These are phyloP conservation scores for Struthio camelus DNA, from an alignment of 2,113 vertebrate species.

Conservation along the genomic window DNA sequence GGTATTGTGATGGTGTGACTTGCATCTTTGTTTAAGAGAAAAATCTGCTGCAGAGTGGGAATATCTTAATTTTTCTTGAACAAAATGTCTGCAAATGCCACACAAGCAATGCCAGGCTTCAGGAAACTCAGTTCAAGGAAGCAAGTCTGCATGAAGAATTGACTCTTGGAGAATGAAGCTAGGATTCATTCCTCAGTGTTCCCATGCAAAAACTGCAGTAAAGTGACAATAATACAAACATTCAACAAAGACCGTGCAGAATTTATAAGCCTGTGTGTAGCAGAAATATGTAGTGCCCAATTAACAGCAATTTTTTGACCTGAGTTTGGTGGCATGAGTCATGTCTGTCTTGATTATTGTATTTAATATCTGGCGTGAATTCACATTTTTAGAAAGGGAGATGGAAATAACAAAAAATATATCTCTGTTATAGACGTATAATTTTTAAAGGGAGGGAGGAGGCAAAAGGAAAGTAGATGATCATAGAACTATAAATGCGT, in stretches of 20 bases:
- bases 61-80: neutral
- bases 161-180: neutral
- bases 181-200: neutral
- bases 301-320: neutral
- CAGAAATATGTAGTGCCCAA: neutral
- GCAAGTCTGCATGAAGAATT: neutral
- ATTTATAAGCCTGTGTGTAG: neutral
- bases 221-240: neutral
- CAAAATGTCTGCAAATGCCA: neutral
- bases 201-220: neutral
- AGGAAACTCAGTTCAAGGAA: neutral
- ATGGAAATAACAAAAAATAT: neutral
- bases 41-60: neutral
- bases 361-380: neutral
- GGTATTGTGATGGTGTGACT: neutral
- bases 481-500: neutral
- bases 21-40: neutral
- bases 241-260: neutral
- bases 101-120: neutral
- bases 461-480: neutral
- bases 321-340: neutral
- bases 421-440: neutral
- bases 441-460: neutral
- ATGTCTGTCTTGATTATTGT: neutral
- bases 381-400: neutral